A percentile compares a stretch with the other conserved stretches of the same genome.
These are phyloP conservation scores for Mactra quadrangularis DNA, from an alignment of 1,140 invertebrate genomes.

Conservation along the genomic window DNA sequence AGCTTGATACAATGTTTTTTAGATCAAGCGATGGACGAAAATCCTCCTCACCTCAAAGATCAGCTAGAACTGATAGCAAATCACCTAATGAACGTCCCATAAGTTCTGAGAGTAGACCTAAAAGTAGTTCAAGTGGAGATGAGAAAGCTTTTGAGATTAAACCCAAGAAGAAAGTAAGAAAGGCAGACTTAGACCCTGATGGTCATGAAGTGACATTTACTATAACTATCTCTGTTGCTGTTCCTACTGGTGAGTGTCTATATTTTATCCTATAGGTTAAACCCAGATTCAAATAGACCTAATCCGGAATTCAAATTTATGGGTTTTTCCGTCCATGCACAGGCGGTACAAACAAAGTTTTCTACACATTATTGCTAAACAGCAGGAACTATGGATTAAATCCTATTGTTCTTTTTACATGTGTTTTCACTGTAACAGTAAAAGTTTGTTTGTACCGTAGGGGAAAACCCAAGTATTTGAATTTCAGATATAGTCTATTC, in stretches of 20 bases:
- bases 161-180: slow-evolving; percentile 62
- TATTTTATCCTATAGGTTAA: background rate
- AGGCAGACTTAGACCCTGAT: slow-evolving; percentile 29
- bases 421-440: no score
- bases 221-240: slow-evolving; percentile 73
- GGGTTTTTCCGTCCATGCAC: no score
- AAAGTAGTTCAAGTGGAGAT: slow-evolving; percentile 67
- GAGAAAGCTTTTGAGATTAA: slow-evolving; percentile 68
- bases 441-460: no score
- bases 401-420: no score
- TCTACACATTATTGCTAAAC: no score
- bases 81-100: slow-evolving; percentile 27
- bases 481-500: background rate
- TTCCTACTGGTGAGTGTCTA: slow-evolving; percentile 70
- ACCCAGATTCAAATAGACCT: background rate
- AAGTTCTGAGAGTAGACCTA: slow-evolving; percentile 57
- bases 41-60: slow-evolving; percentile 15
- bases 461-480: no score
- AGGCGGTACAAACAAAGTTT: no score
- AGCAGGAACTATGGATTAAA: no score
- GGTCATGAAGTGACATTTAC: slow-evolving; percentile 75
- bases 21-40: slow-evolving; percentile 15
- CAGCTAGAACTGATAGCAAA: slow-evolving; percentile 12
- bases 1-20: no score
- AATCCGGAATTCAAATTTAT: no score